Percentiles rank a stretch among this genome's conserved stretches.
These are phyloP conservation scores for Leptopilina syphax DNA, from an alignment of 2,888 invertebrate species.

Conservation along the genomic window DNA sequence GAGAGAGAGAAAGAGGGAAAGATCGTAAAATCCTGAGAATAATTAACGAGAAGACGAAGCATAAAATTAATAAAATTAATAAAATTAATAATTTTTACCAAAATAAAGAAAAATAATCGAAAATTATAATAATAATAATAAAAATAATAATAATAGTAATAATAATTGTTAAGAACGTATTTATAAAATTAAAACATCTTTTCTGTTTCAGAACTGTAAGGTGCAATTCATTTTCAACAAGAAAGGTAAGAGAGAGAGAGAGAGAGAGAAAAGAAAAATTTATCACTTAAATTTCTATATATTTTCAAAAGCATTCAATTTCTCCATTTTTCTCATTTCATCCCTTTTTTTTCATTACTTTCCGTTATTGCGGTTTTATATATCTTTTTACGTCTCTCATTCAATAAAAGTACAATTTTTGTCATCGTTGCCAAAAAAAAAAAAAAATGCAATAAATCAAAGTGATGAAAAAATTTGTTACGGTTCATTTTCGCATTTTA, in stretches of 20 bases:
- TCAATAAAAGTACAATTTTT: constrained; percentile 21
- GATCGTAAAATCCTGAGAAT: constrained; percentile 53
- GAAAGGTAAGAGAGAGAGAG: too few relatives aligned
- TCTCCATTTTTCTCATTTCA: constrained; percentile 25
- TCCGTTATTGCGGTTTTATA: constrained; percentile 24
- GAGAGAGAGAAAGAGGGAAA: background rate
- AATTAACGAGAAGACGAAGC: constrained; percentile 55
- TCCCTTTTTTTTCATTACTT: background rate
- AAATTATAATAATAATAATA: too few relatives aligned
- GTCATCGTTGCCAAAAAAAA: constrained; percentile 12
- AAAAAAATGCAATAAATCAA: constrained; percentile 41
- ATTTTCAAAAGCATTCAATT: background rate
- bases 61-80: constrained; percentile 11
- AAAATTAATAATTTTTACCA: constrained; percentile 10
- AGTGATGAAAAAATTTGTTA: constrained; percentile 41
- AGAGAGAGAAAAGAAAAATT: background rate
- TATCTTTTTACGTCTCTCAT: constrained; percentile 27
- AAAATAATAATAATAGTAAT: too few relatives aligned
- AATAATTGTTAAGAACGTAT: too few relatives aligned
- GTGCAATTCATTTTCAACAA: too few relatives aligned
- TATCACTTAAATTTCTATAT: constrained; percentile 8
- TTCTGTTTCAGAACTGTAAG: background rate
- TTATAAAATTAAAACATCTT: constrained; percentile 23
- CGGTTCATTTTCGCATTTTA: constrained; percentile 22
- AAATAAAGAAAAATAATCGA: background rate